Evolutionary conservation across 2,888 invertebrate species (phyloP), one percentile per base, ranked within the genome.

Genomic region (Drosophila eohydei): DNA sequence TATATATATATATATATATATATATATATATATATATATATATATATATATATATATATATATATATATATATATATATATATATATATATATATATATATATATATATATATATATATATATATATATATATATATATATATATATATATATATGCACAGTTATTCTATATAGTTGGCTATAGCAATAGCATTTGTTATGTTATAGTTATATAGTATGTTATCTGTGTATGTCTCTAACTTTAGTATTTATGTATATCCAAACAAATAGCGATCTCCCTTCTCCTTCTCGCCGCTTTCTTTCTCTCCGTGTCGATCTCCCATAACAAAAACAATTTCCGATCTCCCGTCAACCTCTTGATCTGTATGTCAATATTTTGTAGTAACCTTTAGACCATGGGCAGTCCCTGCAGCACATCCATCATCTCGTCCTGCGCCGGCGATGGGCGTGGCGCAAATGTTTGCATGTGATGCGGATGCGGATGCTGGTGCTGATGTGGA

Each of bases 371-470:
- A 26, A 52, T 50, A 32, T 34, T 38, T 34, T 38, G 8, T 76
- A 56, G 67, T 77, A 77, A 71, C 62, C 84, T 90, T 90, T 92
- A 92, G 85, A 92, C 92, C 83, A 95, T 94, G 81, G 95, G 95
- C 93, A 94, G 92, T 91, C 95, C 95, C 93, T 95, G 95, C 93
- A 95, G 95, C 76, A 95, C 94, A 78, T 95, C 95, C 95, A 95
- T 95, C 92, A 95, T 95, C 93, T 95, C 95, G 86, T 95, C 95
- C 80, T 93, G 93, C 46, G 84, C 84, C 34, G 93, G 92, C 69
- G 93, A 92, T 65, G 93, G 92, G 36, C 92, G 91, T 65, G 93
- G 92, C 72, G 92, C 92, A 80, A 93, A 93, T 59, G 92, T 88
- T 71, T 93, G 92, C 81, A 93, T 90, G 41, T 90, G 84, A 82